Conservation (phyloP, 2,888 invertebrate genomes). For the Drosophila meridiana region DNA sequence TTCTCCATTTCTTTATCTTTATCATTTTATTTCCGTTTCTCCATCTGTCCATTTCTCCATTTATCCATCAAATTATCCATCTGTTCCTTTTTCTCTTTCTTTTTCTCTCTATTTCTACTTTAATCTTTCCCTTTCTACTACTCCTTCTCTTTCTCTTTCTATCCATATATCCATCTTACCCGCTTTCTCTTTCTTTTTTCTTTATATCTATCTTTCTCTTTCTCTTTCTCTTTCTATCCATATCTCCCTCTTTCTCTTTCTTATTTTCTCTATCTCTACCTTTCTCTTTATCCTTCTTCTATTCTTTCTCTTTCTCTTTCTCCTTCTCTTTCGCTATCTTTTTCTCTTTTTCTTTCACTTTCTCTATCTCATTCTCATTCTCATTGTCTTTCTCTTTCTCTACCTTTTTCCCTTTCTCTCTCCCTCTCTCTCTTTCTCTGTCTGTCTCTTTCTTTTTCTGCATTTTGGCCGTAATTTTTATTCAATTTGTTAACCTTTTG, state of each 20-base stretch:
- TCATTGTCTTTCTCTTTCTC: not conserved
- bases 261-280: not conserved
- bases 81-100: not conserved
- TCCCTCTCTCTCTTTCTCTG: not conserved
- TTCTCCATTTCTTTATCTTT: too few species aligned
- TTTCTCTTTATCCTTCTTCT: not conserved
- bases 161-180: not conserved
- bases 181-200: not conserved
- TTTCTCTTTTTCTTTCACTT: not conserved
- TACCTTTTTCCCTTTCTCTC: too few species aligned
- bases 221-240: not conserved
- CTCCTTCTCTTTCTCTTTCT: not conserved
- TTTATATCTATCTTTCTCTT: not conserved
- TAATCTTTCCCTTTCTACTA: too few species aligned
- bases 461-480: constrained; percentile 33
- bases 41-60: too few species aligned
- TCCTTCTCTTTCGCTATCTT: not conserved
- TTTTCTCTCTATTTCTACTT: not conserved
- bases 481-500: constrained; percentile 68
- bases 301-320: not conserved
- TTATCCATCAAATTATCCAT: too few species aligned
- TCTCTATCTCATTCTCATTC: not conserved
- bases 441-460: too few species aligned
- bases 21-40: too few species aligned
- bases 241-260: not conserved